phyloP scores from a whole-genome alignment of 2,113 vertebrate genomes.

The Myotis davidii region DNA sequence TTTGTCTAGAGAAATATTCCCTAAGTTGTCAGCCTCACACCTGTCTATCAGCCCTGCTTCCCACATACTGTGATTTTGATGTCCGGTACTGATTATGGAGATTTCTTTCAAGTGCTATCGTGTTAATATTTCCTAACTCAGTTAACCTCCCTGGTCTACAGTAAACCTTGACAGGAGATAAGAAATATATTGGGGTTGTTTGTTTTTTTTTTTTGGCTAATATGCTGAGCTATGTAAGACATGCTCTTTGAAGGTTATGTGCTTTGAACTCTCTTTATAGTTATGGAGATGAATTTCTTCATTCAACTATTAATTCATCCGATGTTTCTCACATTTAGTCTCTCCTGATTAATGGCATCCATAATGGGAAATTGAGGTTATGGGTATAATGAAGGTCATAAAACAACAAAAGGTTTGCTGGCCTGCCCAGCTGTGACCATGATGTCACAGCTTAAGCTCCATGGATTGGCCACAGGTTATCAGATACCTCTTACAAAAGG shows the following conservation, averaged over 20 bases:
- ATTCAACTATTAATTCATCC: background rate
- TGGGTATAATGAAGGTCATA: background rate
- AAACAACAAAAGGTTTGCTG: background rate
- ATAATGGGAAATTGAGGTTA: background rate
- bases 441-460: background rate
- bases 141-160: background rate
- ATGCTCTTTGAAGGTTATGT: background rate
- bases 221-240: constrained; percentile 5
- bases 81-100: background rate
- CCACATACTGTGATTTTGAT: background rate
- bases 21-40: background rate
- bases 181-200: background rate
- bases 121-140: background rate
- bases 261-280: background rate
- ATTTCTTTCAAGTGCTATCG: constrained; percentile 1
- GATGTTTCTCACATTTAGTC: background rate
- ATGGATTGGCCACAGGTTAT: background rate
- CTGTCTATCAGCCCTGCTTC: background rate
- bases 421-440: background rate
- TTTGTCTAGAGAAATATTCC: constrained; percentile 10
- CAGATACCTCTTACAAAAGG: background rate
- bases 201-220: background rate
- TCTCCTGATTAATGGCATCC: background rate
- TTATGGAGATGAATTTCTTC: background rate
- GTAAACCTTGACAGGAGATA: background rate